Evolutionary conservation across 2,113 vertebrate genomes (phyloP).

Genomic region (Clarias magur): DNA sequence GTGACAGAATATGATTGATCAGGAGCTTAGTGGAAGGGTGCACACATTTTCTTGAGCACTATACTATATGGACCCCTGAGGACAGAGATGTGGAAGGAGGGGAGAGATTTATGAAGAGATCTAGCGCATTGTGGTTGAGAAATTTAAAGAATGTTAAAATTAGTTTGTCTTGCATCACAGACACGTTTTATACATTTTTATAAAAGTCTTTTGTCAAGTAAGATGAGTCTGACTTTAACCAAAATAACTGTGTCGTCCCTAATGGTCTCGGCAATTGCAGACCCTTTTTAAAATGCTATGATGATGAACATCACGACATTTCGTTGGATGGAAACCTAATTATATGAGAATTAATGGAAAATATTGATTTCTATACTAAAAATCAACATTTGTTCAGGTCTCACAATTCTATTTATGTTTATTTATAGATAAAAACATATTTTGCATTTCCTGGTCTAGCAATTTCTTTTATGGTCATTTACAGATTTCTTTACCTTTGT

Average conservation of each 20-base stretch:
- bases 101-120: neutral
- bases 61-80: neutral
- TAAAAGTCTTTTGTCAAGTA: constrained; percentile 30
- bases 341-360: neutral
- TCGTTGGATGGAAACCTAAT: neutral
- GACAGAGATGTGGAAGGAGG: neutral
- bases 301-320: neutral
- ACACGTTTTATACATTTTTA: constrained; percentile 30
- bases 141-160: constrained; percentile 17
- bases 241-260: constrained; percentile 17
- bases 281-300: neutral
- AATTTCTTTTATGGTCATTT: neutral
- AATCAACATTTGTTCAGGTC: neutral
- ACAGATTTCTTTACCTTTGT: neutral
- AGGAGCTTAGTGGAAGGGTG: neutral
- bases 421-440: neutral
- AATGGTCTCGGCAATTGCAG: neutral
- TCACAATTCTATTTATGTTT: neutral
- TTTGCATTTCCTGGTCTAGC: neutral
- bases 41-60: constrained; percentile 58
- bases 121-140: constrained; percentile 1
- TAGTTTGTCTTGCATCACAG: constrained; percentile 23
- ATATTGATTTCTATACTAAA: neutral
- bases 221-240: constrained; percentile 19
- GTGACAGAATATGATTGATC: neutral